These are phyloP conservation scores for Limonius californicus DNA, from an alignment of 1,140 invertebrate species.

Conservation along the genomic window DNA sequence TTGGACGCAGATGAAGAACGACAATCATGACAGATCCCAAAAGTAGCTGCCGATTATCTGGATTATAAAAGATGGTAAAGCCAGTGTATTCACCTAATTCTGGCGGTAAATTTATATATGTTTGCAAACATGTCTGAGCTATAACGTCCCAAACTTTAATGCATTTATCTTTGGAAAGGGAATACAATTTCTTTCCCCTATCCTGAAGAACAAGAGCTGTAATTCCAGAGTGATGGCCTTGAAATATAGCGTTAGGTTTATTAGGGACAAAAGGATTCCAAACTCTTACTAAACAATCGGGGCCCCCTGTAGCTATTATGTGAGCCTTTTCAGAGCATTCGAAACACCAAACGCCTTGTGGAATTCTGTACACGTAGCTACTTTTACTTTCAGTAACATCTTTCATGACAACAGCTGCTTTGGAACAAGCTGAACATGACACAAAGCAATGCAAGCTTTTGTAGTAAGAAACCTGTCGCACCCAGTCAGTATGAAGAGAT, in stretches of 20 bases:
- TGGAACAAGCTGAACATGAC: conserved; percentile 52
- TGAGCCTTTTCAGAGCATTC: conserved; percentile 54
- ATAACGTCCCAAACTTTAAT: conserved; percentile 68
- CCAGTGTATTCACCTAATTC: conserved; percentile 55
- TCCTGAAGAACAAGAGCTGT: conserved; percentile 61
- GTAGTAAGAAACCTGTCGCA: conserved; percentile 62
- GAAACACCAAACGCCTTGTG: conserved; percentile 56
- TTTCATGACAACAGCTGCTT: conserved; percentile 38
- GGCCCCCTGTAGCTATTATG: conserved; percentile 65
- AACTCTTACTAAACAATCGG: conserved; percentile 65
- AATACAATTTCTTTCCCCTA: conserved; percentile 51
- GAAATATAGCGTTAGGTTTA: conserved; percentile 57
- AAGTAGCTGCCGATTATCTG: conserved; percentile 58
- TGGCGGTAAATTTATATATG: conserved; percentile 57
- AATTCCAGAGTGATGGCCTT: conserved; percentile 67
- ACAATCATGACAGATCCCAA: conserved; percentile 59
- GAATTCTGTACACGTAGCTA: conserved; percentile 27
- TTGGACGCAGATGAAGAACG: conserved; percentile 55
- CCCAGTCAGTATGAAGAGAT: conserved; percentile 58
- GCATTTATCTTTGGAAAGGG: conserved; percentile 60
- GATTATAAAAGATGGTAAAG: conserved; percentile 60
- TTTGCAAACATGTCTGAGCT: conserved; percentile 59
- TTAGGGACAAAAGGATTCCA: conserved; percentile 73
- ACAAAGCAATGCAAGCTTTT: conserved; percentile 40
- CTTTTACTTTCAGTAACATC: conserved; percentile 37